A percentile compares a stretch with the other conserved stretches of the same genome.
phyloP scores from a whole-genome alignment of 2,888 invertebrate genomes.

The Minunthozetes semirufus region DNA sequence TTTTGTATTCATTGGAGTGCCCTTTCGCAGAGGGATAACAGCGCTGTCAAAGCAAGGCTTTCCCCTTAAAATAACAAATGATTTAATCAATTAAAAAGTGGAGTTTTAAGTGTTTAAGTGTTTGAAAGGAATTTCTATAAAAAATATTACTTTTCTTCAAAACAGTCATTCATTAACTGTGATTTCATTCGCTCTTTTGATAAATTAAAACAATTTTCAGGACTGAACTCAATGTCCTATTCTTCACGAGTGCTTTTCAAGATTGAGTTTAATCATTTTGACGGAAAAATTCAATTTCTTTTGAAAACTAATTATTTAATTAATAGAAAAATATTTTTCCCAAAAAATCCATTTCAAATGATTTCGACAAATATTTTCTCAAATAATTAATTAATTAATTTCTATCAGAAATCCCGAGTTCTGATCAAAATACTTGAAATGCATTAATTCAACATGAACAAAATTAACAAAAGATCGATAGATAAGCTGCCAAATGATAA shows the following conservation, averaged over 20 bases:
- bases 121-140: not conserved
- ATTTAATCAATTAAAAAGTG: conserved; percentile 5
- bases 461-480: too few relatives aligned
- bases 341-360: too few relatives aligned
- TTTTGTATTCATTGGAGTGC: not conserved
- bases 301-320: too few relatives aligned
- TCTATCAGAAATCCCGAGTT: too few relatives aligned
- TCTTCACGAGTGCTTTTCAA: not conserved
- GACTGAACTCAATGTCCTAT: not conserved
- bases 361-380: too few relatives aligned
- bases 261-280: not conserved
- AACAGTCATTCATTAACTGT: not conserved
- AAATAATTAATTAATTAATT: too few relatives aligned
- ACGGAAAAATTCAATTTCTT: not conserved
- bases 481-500: too few relatives aligned
- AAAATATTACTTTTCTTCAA: not conserved
- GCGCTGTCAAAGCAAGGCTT: conserved; percentile 7
- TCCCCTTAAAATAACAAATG: conserved; percentile 8
- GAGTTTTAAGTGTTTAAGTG: not conserved
- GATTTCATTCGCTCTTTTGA: too few relatives aligned
- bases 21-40: not conserved
- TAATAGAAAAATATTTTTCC: too few relatives aligned
- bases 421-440: too few relatives aligned
- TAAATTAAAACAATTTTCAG: not conserved
- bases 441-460: too few relatives aligned